Percentiles rank a stretch among this genome's conserved stretches.
Conservation (phyloP, 1,140 invertebrate genomes). For the Mya arenaria region DNA sequence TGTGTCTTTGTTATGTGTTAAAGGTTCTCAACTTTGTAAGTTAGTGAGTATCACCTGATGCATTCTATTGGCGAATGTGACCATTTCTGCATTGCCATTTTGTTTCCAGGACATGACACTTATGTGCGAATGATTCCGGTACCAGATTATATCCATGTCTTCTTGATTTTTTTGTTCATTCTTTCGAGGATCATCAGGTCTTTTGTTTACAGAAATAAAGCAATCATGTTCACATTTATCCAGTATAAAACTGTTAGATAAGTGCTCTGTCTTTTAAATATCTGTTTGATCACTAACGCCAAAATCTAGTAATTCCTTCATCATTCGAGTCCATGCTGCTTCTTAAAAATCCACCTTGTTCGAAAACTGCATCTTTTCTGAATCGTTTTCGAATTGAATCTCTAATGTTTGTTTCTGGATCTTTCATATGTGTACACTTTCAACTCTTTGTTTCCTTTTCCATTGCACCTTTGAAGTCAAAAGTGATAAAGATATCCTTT, state of each 20-base stretch:
- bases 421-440: not conserved
- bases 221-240: not conserved
- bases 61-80: not conserved
- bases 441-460: not conserved
- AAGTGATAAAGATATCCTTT: not conserved
- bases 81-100: not conserved
- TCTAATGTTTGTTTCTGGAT: not conserved
- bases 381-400: not conserved
- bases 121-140: not conserved
- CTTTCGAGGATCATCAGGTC: not conserved
- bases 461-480: not conserved
- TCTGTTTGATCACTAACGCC: not conserved
- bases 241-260: not conserved
- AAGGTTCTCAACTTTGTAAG: not conserved
- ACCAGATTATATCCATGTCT: not conserved
- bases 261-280: not conserved
- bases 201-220: not conserved
- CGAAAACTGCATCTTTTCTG: not conserved
- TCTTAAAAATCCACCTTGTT: not conserved
- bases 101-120: not conserved
- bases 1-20: slow-evolving; percentile 5
- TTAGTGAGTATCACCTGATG: not conserved
- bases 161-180: not conserved
- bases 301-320: not conserved
- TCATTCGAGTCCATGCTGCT: not conserved